These are phyloP conservation scores for Caretta caretta DNA, from an alignment of 2,113 vertebrate species.

Conservation along the genomic window DNA sequence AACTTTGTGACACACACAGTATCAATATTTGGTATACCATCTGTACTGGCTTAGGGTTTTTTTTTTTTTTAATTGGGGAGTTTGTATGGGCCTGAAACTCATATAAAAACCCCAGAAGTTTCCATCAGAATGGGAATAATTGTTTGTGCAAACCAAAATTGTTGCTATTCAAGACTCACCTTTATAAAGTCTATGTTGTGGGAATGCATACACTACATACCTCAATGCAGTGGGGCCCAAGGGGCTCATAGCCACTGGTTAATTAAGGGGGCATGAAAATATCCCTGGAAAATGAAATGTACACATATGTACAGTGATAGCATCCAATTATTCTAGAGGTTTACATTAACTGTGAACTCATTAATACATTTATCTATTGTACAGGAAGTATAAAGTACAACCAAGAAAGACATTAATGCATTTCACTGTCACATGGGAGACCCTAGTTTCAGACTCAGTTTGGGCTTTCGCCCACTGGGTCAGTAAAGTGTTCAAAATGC, in stretches of 20 bases:
- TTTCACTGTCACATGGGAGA: background rate
- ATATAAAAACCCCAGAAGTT: background rate
- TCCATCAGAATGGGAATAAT: background rate
- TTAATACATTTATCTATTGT: background rate
- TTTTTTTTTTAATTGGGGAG: background rate
- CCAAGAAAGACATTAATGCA: background rate
- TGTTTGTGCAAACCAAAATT: background rate
- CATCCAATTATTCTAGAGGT: background rate
- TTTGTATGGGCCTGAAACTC: background rate
- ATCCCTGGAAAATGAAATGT: background rate
- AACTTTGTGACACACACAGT: background rate
- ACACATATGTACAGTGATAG: background rate
- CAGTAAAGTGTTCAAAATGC: background rate
- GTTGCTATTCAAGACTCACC: background rate
- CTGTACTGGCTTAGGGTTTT: background rate
- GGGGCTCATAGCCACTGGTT: fast-evolving
- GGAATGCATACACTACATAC: background rate
- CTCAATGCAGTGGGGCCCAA: background rate
- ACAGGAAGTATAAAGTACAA: background rate
- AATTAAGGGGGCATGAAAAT: background rate
- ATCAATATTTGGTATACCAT: background rate
- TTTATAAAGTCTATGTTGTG: background rate
- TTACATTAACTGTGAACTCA: background rate
- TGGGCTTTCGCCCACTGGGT: background rate
- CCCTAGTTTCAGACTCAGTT: background rate